phyloP scores from a whole-genome alignment of 2,113 vertebrate genomes.

The Megaleporinus macrocephalus region DNA sequence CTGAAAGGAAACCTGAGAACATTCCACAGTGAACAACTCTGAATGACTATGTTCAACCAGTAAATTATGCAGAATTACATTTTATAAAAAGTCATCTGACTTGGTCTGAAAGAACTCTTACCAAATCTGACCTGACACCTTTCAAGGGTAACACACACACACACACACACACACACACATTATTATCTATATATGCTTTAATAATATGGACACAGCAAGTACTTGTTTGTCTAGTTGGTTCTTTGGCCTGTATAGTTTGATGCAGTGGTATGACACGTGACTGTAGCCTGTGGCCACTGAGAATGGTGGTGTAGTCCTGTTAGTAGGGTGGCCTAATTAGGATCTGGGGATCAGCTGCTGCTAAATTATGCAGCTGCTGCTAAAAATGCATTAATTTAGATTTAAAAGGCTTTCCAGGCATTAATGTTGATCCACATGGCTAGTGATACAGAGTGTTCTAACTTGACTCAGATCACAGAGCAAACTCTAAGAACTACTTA shows the following conservation, averaged over 20 bases:
- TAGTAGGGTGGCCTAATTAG: neutral
- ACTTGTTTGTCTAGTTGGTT: neutral
- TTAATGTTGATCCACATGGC: neutral
- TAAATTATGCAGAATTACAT: too few species aligned
- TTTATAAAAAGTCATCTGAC: too few species aligned
- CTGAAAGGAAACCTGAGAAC: too few species aligned
- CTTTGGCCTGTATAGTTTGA: neutral
- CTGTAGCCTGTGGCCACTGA: neutral
- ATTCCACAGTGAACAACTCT: too few species aligned
- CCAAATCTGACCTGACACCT: too few species aligned
- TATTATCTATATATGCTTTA: too few species aligned
- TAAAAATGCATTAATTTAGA: neutral
- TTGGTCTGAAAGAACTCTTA: too few species aligned
- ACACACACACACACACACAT: too few species aligned
- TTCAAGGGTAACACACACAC: too few species aligned
- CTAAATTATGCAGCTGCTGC: neutral
- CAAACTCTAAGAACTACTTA: neutral
- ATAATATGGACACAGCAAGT: neutral
- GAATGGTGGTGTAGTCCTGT: neutral
- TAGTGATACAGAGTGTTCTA: neutral
- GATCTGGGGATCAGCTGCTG: neutral
- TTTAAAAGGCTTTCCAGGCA: neutral
- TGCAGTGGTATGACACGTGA: neutral
- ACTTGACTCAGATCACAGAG: neutral
- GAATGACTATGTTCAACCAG: too few species aligned